Percentiles rank a stretch among this genome's conserved stretches.
Evolutionary conservation across 1,140 invertebrate species (phyloP).

Genomic region (Ephestia elutella): DNA sequence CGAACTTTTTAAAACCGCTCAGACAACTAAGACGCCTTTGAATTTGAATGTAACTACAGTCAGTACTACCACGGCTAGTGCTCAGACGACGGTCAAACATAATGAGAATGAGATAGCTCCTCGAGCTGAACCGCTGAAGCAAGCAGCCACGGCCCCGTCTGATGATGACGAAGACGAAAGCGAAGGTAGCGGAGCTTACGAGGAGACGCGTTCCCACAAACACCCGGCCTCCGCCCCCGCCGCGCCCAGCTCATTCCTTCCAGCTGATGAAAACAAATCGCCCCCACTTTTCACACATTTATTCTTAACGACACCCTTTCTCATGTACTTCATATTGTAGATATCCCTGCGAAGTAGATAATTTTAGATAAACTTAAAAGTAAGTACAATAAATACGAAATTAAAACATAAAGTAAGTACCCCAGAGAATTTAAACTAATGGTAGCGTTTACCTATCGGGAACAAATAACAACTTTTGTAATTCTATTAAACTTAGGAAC

Average conservation of each 20-base stretch:
- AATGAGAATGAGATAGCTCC: slow-evolving; percentile 20
- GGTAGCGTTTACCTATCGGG: slow-evolving; percentile 29
- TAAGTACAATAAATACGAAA: slow-evolving; percentile 8
- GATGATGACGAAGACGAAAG: slow-evolving; percentile 63
- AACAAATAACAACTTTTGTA: slow-evolving; percentile 30
- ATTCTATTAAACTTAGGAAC: slow-evolving; percentile 7
- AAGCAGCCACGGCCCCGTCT: slow-evolving; percentile 51
- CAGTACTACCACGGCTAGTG: slow-evolving; percentile 11
- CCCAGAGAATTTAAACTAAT: slow-evolving; percentile 27
- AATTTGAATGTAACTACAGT: not conserved
- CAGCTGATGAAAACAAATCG: slow-evolving; percentile 47
- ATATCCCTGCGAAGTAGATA: not conserved
- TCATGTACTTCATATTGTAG: slow-evolving; percentile 12
- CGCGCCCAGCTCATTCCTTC: slow-evolving; percentile 54
- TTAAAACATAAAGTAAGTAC: slow-evolving; percentile 12
- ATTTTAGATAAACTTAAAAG: not conserved
- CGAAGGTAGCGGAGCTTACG: slow-evolving; percentile 59
- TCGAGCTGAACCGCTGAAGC: slow-evolving; percentile 48
- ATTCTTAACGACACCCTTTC: slow-evolving; percentile 10
- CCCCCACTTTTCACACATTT: slow-evolving; percentile 12
- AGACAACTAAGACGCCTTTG: not conserved
- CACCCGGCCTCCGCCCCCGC: slow-evolving; percentile 45
- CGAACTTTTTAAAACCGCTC: slow-evolving; percentile 19
- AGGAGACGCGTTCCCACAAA: slow-evolving; percentile 35
- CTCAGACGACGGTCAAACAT: slow-evolving; percentile 13